Evolutionary conservation across 1,140 invertebrate genomes (phyloP).

Genomic region (Pantala flavescens): DNA sequence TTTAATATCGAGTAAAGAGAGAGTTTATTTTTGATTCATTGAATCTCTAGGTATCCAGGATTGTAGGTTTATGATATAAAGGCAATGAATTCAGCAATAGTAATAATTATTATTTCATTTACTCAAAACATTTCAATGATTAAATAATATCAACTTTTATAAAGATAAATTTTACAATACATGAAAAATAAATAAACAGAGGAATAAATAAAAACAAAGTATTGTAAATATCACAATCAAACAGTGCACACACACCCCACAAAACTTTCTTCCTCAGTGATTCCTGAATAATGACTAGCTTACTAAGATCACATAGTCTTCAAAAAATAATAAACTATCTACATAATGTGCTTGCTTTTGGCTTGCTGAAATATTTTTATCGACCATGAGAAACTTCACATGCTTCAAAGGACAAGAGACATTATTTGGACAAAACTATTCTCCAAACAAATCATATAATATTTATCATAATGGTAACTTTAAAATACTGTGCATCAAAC

Average conservation of each 20-base stretch:
- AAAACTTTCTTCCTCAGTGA: neutral
- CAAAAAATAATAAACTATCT: constrained; percentile 3
- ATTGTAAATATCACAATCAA: constrained; percentile 10
- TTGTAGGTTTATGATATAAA: no score
- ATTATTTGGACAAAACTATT: neutral
- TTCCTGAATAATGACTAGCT: constrained; percentile 9
- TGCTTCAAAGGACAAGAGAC: neutral
- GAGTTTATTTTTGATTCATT: no score
- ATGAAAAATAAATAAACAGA: neutral
- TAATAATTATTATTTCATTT: no score
- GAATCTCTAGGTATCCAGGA: no score
- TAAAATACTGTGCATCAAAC: neutral
- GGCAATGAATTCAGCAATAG: no score
- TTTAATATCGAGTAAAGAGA: no score
- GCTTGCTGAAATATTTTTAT: neutral
- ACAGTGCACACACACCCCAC: constrained; percentile 2
- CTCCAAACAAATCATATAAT: neutral
- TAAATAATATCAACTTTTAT: no score
- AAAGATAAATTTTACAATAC: no score
- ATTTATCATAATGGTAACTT: neutral
- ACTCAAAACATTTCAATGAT: no score
- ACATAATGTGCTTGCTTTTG: neutral
- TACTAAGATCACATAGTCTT: neutral
- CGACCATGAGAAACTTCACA: neutral
- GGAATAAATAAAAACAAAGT: neutral